Conservation (phyloP, 2,113 vertebrate species). For the Zosterops lateralis region DNA sequence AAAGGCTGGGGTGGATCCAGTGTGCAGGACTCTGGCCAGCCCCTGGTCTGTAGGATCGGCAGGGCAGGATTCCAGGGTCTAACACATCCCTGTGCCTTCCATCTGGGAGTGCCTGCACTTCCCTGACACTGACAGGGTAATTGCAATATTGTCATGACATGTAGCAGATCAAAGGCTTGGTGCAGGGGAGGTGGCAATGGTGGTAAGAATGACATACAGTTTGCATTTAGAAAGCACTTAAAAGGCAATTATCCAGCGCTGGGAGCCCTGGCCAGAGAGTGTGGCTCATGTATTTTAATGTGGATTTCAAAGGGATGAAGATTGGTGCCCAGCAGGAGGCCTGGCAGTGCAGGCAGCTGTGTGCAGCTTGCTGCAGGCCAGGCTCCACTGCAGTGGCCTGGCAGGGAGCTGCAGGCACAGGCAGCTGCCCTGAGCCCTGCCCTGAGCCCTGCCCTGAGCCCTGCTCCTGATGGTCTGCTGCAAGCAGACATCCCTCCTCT, state of each 20-base stretch:
- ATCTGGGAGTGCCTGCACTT: not conserved
- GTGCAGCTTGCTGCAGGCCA: not conserved
- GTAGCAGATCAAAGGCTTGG: constrained; percentile 52
- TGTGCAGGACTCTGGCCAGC: rapidly evolving
- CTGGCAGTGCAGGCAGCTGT: not conserved
- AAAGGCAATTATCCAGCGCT: constrained; percentile 56
- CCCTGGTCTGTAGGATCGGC: rapidly evolving
- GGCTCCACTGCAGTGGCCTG: not conserved
- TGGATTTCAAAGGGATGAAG: constrained; percentile 33
- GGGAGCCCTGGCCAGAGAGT: constrained; percentile 36
- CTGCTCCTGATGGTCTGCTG: rapidly evolving
- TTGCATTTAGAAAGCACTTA: constrained; percentile 68
- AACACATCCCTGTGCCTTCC: not conserved
- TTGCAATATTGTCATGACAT: constrained; percentile 65
- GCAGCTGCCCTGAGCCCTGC: not conserved
- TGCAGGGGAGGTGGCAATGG: constrained; percentile 41
- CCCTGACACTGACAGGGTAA: not conserved
- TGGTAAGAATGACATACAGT: constrained; percentile 45
- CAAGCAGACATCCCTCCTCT: not conserved
- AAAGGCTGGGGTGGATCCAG: not conserved
- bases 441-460: not conserved
- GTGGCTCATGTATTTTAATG: constrained; percentile 60
- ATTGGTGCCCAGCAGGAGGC: constrained; percentile 26
- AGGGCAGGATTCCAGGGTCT: not conserved
- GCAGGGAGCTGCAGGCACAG: not conserved